A percentile compares a stretch with the other conserved stretches of the same genome.
Conservation (phyloP, 2,888 invertebrate genomes). For the Beris morrisii region DNA sequence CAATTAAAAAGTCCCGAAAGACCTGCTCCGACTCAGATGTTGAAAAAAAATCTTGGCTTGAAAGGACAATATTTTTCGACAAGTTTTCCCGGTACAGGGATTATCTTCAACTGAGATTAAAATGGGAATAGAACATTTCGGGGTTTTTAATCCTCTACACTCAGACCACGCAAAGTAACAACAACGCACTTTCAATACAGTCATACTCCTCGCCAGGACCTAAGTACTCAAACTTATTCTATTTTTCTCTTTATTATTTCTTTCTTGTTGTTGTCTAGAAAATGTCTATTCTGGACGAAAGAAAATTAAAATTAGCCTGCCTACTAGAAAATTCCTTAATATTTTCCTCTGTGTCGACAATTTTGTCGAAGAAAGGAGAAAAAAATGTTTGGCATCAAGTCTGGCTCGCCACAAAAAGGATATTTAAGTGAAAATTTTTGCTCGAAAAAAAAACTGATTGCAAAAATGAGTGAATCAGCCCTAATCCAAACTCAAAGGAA, state of each 20-base stretch:
- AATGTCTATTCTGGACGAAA: neutral
- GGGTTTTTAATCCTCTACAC: conserved; percentile 1
- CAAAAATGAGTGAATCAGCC: conserved; percentile 6
- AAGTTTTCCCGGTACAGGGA: conserved; percentile 6
- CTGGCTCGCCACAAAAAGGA: no score
- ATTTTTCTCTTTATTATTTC: no score
- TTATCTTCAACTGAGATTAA: conserved; percentile 2
- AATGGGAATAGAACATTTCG: neutral
- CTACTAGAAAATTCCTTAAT: neutral
- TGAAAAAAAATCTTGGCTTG: neutral
- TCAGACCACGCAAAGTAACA: neutral
- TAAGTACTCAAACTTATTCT: neutral
- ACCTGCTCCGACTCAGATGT: no score
- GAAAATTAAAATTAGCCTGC: neutral
- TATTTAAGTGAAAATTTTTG: no score
- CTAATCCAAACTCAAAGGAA: conserved; percentile 31
- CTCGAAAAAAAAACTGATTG: no score
- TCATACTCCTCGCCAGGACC: neutral
- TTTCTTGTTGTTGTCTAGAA: neutral
- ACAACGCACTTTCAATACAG: neutral
- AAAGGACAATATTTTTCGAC: neutral
- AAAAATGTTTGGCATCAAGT: no score
- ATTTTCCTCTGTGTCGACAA: neutral
- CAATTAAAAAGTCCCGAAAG: no score
- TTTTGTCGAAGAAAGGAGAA: no score